Evolutionary conservation across 2,113 vertebrate genomes (phyloP).

Genomic region (Archocentrus centrarchus): DNA sequence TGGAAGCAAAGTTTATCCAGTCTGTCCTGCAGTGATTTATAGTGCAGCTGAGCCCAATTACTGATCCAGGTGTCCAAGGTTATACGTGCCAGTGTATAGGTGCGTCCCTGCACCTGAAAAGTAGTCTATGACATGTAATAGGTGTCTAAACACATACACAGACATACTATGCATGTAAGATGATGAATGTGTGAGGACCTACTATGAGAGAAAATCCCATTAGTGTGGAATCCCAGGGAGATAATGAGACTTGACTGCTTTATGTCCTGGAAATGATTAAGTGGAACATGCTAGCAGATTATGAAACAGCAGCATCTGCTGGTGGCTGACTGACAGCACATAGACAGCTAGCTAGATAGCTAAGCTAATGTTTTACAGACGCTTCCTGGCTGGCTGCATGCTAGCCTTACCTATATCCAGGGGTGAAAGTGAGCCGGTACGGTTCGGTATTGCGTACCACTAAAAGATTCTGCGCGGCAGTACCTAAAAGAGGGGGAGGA

Average conservation of each 20-base stretch:
- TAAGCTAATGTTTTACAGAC: slow-evolving; percentile 20
- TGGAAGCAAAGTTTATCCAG: neutral
- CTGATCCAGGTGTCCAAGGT: slow-evolving; percentile 37
- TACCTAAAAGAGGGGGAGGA: no score
- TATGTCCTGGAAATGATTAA: slow-evolving; percentile 79
- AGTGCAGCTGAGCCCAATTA: slow-evolving; percentile 13
- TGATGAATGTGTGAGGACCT: slow-evolving; percentile 18
- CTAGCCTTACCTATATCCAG: neutral
- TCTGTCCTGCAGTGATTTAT: slow-evolving; percentile 25
- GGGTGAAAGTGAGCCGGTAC: no score
- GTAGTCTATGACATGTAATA: neutral
- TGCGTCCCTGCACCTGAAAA: slow-evolving; percentile 5
- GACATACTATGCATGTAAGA: neutral
- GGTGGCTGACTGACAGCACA: slow-evolving; percentile 49
- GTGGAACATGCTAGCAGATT: slow-evolving; percentile 65
- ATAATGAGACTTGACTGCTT: slow-evolving; percentile 77
- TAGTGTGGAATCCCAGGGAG: slow-evolving; percentile 70
- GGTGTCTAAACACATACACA: neutral
- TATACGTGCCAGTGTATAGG: neutral
- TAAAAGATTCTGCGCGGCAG: no score
- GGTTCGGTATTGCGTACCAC: no score
- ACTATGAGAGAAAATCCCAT: slow-evolving; percentile 74
- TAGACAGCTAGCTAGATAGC: slow-evolving; percentile 23
- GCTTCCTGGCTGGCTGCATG: slow-evolving; percentile 18
- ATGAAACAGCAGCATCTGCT: slow-evolving; percentile 59